These are phyloP conservation scores for Trichonephila clavata DNA, from an alignment of 1,140 invertebrate genomes.

Conservation along the genomic window DNA sequence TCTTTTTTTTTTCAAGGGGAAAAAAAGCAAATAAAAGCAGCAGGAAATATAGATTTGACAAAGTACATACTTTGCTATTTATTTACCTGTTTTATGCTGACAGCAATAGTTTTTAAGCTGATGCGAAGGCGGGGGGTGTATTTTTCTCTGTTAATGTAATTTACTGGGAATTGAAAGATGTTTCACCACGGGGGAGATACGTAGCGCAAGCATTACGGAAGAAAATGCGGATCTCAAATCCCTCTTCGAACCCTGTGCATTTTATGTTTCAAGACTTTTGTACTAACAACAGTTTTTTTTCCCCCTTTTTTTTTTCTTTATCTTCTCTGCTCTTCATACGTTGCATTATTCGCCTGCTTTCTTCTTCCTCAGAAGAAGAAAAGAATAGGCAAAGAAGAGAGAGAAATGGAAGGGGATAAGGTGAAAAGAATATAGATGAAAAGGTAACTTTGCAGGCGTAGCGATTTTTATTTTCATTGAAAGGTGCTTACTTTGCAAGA, in stretches of 20 bases:
- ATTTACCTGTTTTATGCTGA: conserved; percentile 53
- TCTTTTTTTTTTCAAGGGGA: neutral
- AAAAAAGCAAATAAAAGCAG: neutral
- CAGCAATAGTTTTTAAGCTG: conserved; percentile 58
- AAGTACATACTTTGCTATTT: conserved; percentile 24
- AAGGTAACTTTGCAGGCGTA: neutral
- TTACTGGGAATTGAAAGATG: conserved; percentile 58
- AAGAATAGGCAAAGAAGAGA: neutral
- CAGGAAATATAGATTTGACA: conserved; percentile 34
- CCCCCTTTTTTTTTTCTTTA: no score
- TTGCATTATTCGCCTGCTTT: neutral
- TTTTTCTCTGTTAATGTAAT: conserved; percentile 67
- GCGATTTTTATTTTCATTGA: conserved; percentile 36
- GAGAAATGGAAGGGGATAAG: neutral
- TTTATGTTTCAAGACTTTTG: conserved; percentile 1
- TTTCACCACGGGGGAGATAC: conserved; percentile 21
- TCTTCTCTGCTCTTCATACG: neutral
- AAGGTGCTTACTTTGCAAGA: conserved; percentile 50
- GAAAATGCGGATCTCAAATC: conserved; percentile 28
- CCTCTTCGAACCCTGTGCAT: conserved; percentile 5
- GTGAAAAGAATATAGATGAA: neutral
- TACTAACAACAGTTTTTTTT: neutral
- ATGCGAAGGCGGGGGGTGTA: neutral
- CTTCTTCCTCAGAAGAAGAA: neutral
- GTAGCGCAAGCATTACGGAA: neutral